phyloP scores from a whole-genome alignment of 2,797 vertebrate species.

The Carduelis carduelis region DNA sequence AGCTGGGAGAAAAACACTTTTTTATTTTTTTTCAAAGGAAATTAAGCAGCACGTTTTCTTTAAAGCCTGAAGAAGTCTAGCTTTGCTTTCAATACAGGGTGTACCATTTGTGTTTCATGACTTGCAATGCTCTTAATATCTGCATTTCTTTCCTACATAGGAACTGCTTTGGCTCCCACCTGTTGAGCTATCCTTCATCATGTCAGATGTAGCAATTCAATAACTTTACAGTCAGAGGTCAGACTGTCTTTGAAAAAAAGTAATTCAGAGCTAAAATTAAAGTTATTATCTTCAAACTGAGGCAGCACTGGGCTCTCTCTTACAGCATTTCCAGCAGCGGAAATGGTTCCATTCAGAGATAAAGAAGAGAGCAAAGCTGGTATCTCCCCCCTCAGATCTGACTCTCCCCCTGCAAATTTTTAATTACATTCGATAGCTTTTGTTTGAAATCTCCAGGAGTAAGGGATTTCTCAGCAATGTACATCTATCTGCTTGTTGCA shows the following conservation, averaged over 20 bases:
- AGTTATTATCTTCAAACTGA: constrained; percentile 80
- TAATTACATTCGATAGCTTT: constrained; percentile 59
- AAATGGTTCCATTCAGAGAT: constrained; percentile 67
- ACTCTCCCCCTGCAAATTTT: constrained; percentile 30
- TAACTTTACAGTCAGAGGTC: constrained; percentile 80
- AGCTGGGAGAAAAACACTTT: not conserved
- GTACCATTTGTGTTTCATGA: not conserved
- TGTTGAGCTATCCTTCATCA: constrained; percentile 64
- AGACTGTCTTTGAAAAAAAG: constrained; percentile 77
- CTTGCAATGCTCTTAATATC: constrained; percentile 61
- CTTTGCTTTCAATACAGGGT: not conserved
- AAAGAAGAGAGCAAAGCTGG: constrained; percentile 42
- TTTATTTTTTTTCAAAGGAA: not conserved
- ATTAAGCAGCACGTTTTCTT: not conserved
- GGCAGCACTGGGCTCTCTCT: constrained; percentile 4
- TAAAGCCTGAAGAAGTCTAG: not conserved
- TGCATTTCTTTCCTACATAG: constrained; percentile 39
- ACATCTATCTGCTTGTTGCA: not conserved
- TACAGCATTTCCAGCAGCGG: constrained; percentile 12
- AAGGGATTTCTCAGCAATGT: constrained; percentile 8
- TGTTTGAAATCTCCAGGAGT: constrained; percentile 45
- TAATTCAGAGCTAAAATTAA: constrained; percentile 78
- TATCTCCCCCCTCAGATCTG: constrained; percentile 48
- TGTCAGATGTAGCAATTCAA: constrained; percentile 73
- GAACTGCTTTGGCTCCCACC: constrained; percentile 36